These are phyloP conservation scores for Lepidurus couesii DNA, from an alignment of 1,140 invertebrate species.

Conservation along the genomic window DNA sequence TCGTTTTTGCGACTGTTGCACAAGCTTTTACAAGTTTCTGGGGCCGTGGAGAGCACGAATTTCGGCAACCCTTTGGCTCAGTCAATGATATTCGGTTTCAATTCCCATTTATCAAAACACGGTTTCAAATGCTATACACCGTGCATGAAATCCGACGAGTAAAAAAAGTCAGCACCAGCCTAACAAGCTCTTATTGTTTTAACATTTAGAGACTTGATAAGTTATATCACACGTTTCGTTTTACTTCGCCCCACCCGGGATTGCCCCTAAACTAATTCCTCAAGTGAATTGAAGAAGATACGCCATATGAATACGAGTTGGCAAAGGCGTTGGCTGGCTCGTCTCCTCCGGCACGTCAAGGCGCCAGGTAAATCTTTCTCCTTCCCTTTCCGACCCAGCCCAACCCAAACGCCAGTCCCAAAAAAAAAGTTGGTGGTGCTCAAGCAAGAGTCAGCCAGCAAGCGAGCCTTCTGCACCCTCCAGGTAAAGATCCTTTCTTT, in stretches of 20 bases:
- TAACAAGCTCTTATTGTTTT: constrained; percentile 1
- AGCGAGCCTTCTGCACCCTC: constrained; percentile 4
- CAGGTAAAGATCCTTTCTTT: constrained; percentile 22
- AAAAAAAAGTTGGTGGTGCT: constrained; percentile 4
- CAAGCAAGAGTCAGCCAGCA: background rate
- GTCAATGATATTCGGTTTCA: too few relatives aligned
- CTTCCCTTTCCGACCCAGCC: background rate
- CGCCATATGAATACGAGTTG: constrained; percentile 5
- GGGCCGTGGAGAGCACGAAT: too few relatives aligned
- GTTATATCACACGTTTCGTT: background rate
- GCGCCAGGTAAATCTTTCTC: constrained; percentile 21
- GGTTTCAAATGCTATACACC: too few relatives aligned
- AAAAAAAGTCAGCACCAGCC: background rate
- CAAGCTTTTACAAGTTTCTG: too few relatives aligned
- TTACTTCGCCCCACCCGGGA: background rate
- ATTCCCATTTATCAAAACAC: too few relatives aligned
- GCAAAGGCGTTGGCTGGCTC: constrained; percentile 7
- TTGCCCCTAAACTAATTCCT: background rate
- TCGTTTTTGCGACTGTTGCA: too few relatives aligned
- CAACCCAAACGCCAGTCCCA: background rate
- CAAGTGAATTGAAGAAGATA: background rate
- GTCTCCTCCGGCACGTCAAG: constrained; percentile 15
- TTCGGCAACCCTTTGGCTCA: too few relatives aligned
- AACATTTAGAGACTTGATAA: background rate
- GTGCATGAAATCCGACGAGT: too few relatives aligned